These are phyloP conservation scores for Elymnias hypermnestra DNA, from an alignment of 1,140 invertebrate species.

Conservation along the genomic window DNA sequence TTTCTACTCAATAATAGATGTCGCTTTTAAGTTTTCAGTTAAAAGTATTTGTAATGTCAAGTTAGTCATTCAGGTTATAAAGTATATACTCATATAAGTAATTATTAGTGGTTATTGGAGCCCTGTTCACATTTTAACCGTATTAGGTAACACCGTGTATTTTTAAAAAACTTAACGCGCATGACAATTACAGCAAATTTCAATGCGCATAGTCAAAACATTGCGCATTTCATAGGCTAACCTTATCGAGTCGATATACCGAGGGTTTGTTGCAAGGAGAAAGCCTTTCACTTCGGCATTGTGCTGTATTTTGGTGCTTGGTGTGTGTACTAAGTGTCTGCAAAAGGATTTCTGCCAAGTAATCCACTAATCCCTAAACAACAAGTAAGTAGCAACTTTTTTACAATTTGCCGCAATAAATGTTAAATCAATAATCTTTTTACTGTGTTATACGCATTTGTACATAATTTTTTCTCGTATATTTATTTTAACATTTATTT, in stretches of 20 bases:
- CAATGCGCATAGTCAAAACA: conserved; percentile 73
- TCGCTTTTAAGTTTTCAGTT: no score
- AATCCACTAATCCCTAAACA: conserved; percentile 38
- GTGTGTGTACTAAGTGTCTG: conserved; percentile 55
- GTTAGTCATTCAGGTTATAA: no score
- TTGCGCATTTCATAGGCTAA: conserved; percentile 71
- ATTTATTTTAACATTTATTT: conserved; percentile 1
- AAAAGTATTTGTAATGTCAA: no score
- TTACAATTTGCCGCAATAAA: conserved; percentile 6
- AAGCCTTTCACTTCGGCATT: conserved; percentile 52
- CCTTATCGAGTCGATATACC: conserved; percentile 66
- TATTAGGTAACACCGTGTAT: no score
- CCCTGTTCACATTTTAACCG: no score
- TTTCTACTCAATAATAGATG: not conserved
- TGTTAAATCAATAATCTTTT: conserved; percentile 15
- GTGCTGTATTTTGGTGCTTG: conserved; percentile 66
- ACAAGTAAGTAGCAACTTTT: conserved; percentile 45
- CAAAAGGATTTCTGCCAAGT: conserved; percentile 42
- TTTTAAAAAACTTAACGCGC: no score
- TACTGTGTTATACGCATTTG: no score
- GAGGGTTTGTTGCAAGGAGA: conserved; percentile 49
- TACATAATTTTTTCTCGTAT: not conserved
- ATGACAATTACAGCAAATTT: conserved; percentile 54
- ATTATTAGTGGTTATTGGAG: no score
- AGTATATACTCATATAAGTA: no score